phyloP scores from a whole-genome alignment of 2,888 invertebrate genomes.

The Rotaria magnacalcarata region DNA sequence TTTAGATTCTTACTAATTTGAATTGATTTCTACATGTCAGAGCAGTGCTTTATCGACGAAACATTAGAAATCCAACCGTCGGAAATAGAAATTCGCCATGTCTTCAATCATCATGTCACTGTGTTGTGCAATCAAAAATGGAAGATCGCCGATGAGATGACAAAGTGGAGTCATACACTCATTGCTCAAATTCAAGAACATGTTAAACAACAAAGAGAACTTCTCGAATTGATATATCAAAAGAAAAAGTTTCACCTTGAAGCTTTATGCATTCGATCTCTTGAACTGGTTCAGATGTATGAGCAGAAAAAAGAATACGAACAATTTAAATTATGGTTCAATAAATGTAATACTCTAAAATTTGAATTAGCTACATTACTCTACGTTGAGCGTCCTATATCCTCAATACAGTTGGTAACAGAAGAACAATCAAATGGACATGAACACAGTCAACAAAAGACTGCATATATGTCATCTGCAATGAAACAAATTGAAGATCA shows the following conservation, averaged over 20 bases:
- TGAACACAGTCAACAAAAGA: background rate
- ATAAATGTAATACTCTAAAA: background rate
- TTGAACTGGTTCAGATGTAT: background rate
- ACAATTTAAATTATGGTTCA: background rate
- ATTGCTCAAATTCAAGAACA: background rate
- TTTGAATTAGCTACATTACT: background rate
- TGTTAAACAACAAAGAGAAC: background rate
- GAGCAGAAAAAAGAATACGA: background rate
- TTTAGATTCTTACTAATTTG: background rate
- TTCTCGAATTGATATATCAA: background rate
- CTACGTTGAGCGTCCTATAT: background rate
- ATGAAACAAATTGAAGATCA: background rate
- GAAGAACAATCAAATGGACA: background rate
- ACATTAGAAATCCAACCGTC: background rate
- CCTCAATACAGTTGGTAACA: background rate
- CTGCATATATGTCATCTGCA: background rate
- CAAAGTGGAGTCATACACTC: background rate
- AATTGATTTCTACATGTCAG: background rate
- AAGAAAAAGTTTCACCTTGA: background rate
- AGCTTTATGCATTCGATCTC: background rate
- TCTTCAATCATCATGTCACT: background rate
- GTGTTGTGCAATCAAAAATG: background rate
- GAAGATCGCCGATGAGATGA: background rate
- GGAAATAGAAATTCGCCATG: background rate
- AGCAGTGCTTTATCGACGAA: background rate